A percentile compares a stretch with the other conserved stretches of the same genome.
Conservation (phyloP, 2,797 vertebrate genomes). For the Novumbra hubbsi region DNA sequence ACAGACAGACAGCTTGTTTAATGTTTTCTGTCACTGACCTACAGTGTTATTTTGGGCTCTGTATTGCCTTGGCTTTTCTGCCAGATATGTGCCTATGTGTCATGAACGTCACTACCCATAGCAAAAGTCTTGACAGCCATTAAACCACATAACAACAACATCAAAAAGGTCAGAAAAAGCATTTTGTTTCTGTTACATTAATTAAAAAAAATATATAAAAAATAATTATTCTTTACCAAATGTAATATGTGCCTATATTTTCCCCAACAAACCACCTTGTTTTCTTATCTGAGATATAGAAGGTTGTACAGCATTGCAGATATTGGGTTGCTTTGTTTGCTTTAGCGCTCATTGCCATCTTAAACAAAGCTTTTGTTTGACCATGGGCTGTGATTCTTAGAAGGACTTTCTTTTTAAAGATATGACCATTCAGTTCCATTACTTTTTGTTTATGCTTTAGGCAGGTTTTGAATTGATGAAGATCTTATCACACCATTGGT, state of each 20-base stretch:
- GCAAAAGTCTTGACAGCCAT: too few species aligned
- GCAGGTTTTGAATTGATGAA: conserved; percentile 20
- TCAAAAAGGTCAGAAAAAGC: conserved; percentile 16
- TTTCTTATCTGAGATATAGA: conserved; percentile 38
- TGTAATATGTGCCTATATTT: too few species aligned
- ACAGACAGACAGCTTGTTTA: not conserved
- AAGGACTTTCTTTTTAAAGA: conserved; percentile 32
- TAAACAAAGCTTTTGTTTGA: conserved; percentile 50
- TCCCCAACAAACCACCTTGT: conserved; percentile 27
- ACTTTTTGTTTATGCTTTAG: conserved; percentile 25
- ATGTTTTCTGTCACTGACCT: conserved; percentile 4
- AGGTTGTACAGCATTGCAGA: conserved; percentile 27
- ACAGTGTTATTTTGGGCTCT: conserved; percentile 15
- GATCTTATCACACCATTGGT: conserved; percentile 13
- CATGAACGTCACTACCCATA: not conserved
- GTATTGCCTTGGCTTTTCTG: conserved; percentile 10
- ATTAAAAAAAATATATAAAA: not conserved
- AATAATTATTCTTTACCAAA: not conserved
- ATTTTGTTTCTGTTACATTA: conserved; percentile 6
- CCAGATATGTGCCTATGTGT: conserved; percentile 2
- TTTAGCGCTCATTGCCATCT: conserved; percentile 46
- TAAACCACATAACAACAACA: conserved; percentile 23
- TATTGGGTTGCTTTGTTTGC: conserved; percentile 49
- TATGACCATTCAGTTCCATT: conserved; percentile 24
- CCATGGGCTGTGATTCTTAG: conserved; percentile 43